A percentile compares a stretch with the other conserved stretches of the same genome.
phyloP scores from a whole-genome alignment of 1,140 invertebrate species.

The Campodea augens region DNA sequence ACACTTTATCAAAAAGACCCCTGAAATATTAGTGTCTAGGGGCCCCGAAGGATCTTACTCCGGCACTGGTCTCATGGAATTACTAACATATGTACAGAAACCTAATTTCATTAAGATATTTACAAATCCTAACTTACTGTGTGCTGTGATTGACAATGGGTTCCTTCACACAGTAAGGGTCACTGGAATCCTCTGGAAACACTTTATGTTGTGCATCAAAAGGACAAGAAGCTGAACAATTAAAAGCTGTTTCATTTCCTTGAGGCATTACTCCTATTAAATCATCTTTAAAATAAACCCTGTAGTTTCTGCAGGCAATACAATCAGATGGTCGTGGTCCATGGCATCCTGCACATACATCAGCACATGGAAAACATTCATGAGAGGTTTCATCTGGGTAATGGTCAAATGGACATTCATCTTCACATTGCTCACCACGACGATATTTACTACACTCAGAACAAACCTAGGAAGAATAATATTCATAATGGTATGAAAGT shows the following conservation, averaged over 20 bases:
- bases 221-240: constrained; percentile 72
- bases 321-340: constrained; percentile 63
- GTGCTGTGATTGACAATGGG: constrained; percentile 22
- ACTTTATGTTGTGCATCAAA: constrained; percentile 53
- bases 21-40: too few relatives aligned
- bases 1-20: too few relatives aligned
- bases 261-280: constrained; percentile 29
- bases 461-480: constrained; percentile 39
- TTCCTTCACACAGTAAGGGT: constrained; percentile 59
- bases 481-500: too few relatives aligned
- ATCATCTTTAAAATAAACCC: constrained; percentile 41
- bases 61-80: too few relatives aligned
- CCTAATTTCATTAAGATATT: too few relatives aligned
- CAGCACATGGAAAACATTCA: constrained; percentile 55
- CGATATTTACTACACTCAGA: constrained; percentile 68
- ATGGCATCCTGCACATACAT: constrained; percentile 63
- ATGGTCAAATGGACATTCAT: constrained; percentile 67
- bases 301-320: constrained; percentile 62
- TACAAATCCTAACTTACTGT: too few relatives aligned
- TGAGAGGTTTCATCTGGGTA: constrained; percentile 52
- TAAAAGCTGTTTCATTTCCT: constrained; percentile 44
- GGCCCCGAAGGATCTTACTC: too few relatives aligned
- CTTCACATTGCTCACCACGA: constrained; percentile 72
- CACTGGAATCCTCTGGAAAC: constrained; percentile 43
- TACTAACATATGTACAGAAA: too few relatives aligned